Base-by-base conservation (phyloP, 2,888 invertebrate genomes). In the Clostera curtula region DNA sequence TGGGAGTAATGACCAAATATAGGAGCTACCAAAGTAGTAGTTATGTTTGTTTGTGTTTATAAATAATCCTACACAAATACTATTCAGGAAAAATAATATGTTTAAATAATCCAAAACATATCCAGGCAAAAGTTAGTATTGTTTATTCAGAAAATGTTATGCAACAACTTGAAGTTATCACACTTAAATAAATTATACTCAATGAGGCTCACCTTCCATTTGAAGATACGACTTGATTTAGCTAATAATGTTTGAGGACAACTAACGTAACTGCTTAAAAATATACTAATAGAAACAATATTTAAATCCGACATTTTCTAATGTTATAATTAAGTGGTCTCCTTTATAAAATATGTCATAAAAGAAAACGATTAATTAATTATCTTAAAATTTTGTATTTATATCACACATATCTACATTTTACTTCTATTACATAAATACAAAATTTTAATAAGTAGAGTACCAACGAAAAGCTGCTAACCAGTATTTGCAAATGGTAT, bases 371-470 rank as follows among this genome's bases (percentile, higher is more conserved):
- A 72, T 70, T 68, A 64, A 66, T 63, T 67, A 67, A 65, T 68
- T 49, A 68, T 74, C 61, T 79, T 83, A 85, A 84, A 84, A 85
- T 85, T 85, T 85, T 85, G 85, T 85, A 85, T 85, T 85, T 83
- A 80, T 76, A 77, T 79, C 69, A 77, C 76, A 74, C 67, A 76
- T 84, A 85, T 85, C 85, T 85, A 85, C 84, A 85, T 70, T 74
- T 84, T 77, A 75, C 72, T 74, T 77, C 79, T 80, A 84, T 79
- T 76, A 76, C 73, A 85, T 84, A 85, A 85, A 85, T 85, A 85
- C 85, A 85, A 85, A 85, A 85, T 83, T 85, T 85, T 84, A 84
- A 69, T 56, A 63, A 60, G 46, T 56, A 57, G 50, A 61, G 66
- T 77, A 71, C 70, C 77, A 85, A 84, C 77, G 64, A 79, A 80